These are phyloP conservation scores for Sebastes trivittatus DNA, from an alignment of 2,797 vertebrate species.

Conservation along the genomic window DNA sequence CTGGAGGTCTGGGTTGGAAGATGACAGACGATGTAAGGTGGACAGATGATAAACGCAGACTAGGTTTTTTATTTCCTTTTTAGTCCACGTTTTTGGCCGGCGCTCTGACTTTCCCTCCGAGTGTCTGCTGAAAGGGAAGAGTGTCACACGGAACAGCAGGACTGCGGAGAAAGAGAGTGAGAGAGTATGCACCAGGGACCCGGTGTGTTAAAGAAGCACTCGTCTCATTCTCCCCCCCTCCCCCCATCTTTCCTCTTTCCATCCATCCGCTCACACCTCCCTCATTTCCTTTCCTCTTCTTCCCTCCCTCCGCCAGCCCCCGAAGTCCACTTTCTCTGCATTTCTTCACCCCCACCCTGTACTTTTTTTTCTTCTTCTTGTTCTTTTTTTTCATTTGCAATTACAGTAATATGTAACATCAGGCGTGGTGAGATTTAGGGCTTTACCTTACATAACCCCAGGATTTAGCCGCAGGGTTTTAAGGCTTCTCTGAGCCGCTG, in stretches of 20 bases:
- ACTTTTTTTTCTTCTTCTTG: slow-evolving; percentile 19
- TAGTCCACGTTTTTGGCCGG: slow-evolving; percentile 35
- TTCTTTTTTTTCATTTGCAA: slow-evolving; percentile 73
- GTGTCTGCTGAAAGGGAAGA: slow-evolving; percentile 8
- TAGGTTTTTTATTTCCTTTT: slow-evolving; percentile 61
- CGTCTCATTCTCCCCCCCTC: slow-evolving; percentile 17
- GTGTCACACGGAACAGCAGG: slow-evolving; percentile 1
- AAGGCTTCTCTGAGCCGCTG: slow-evolving; percentile 80
- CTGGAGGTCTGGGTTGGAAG: slow-evolving; percentile 17
- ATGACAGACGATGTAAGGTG: slow-evolving; percentile 49
- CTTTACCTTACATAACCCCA: slow-evolving; percentile 87
- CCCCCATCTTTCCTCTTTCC: slow-evolving; percentile 46
- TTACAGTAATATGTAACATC: slow-evolving; percentile 88
- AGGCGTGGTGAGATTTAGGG: slow-evolving; percentile 82
- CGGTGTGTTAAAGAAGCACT: slow-evolving; percentile 41
- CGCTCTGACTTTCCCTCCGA: slow-evolving; percentile 21
- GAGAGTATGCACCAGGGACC: slow-evolving; percentile 30
- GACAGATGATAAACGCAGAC: slow-evolving; percentile 56
- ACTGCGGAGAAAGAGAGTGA: not conserved
- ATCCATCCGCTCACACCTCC: slow-evolving; percentile 68
- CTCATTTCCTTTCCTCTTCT: slow-evolving; percentile 57
- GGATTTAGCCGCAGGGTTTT: slow-evolving; percentile 82
- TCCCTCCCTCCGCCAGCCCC: slow-evolving; percentile 33
- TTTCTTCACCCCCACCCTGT: slow-evolving; percentile 55
- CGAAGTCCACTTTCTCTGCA: slow-evolving; percentile 40